Base-by-base conservation (phyloP, 2,888 invertebrate genomes). In the Pardosa pseudoannulata region DNA sequence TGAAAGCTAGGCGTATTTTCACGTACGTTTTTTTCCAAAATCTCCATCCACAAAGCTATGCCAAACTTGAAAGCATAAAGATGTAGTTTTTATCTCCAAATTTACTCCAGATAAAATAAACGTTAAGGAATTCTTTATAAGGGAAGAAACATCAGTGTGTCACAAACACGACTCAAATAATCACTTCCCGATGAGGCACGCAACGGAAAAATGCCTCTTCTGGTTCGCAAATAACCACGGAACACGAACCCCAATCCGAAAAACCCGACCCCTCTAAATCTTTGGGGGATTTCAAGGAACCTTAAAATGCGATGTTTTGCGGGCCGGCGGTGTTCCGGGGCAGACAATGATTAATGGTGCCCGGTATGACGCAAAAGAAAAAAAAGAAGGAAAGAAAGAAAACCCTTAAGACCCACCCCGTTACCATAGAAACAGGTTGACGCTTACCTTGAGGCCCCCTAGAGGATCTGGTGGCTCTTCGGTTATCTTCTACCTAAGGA, bases 391-490 rank as follows among this genome's bases (percentile, higher is more conserved):
- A n/a, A n/a, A n/a, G 41, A 50, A n/a, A n/a, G n/a, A 39, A 46
- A 85, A 85, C 50, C 73, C 78, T 85, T 68, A 78, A 78, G 78
- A 78, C 31, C 67, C 32, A 67, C 67, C 67, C 67, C 73, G 87
- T 87, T 80, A 72, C 67, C 76, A 87, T 87, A 76, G 65, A 71
- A 50, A 87, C 83, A 50, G 71, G 76, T 83, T 83, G 83, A 85
- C 87, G 87, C 87, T 87, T 81, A 87, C 87, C 87, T 87, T 75
- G 87, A 87, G 87, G 87, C 67, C 87, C 87, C 87, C 74, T 78
- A 64, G 87, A 87, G 83, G 83, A 85, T 87, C 86, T 79, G 79
- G 86, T 86, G 86, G 79, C 68, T 86, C 86, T 79, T 56, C 86
- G 79, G 86, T 79, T 86, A 86, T 86, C 87, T 87, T 87, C 87